phyloP scores from a whole-genome alignment of 2,113 vertebrate species.

The Lagenorhynchus albirostris region DNA sequence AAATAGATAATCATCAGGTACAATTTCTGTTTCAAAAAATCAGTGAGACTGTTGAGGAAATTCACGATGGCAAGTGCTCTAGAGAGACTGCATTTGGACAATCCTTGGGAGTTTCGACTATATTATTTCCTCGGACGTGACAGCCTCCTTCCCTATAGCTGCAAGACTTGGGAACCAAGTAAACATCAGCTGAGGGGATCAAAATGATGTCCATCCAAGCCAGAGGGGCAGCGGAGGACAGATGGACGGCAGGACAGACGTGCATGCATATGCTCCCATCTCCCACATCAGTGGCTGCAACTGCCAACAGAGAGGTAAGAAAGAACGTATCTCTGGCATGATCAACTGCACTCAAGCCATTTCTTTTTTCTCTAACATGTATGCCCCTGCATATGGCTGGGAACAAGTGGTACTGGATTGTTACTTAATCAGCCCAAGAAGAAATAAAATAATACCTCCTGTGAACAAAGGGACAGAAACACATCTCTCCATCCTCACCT shows the following conservation, averaged over 20 bases:
- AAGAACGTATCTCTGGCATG: fast-evolving
- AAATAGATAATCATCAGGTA: neutral
- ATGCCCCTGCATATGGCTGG: fast-evolving
- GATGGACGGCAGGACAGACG: fast-evolving
- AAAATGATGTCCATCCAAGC: fast-evolving
- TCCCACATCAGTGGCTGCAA: too few species aligned
- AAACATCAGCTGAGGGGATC: too few species aligned
- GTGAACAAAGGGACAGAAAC: neutral
- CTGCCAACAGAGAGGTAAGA: neutral
- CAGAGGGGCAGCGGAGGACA: fast-evolving
- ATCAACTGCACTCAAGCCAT: fast-evolving
- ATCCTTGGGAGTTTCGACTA: fast-evolving
- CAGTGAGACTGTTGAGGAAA: neutral
- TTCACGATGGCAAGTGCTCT: neutral
- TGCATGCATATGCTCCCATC: fast-evolving
- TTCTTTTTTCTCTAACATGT: neutral
- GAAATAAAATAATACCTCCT: neutral
- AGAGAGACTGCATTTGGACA: neutral
- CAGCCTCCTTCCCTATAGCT: too few species aligned
- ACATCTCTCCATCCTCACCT: neutral
- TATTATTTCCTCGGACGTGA: neutral
- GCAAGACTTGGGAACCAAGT: too few species aligned
- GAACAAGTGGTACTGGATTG: fast-evolving
- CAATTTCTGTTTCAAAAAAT: neutral
- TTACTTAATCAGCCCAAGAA: neutral